Evolutionary conservation across 2,113 vertebrate genomes (phyloP).

Genomic region (Falco punctatus): DNA sequence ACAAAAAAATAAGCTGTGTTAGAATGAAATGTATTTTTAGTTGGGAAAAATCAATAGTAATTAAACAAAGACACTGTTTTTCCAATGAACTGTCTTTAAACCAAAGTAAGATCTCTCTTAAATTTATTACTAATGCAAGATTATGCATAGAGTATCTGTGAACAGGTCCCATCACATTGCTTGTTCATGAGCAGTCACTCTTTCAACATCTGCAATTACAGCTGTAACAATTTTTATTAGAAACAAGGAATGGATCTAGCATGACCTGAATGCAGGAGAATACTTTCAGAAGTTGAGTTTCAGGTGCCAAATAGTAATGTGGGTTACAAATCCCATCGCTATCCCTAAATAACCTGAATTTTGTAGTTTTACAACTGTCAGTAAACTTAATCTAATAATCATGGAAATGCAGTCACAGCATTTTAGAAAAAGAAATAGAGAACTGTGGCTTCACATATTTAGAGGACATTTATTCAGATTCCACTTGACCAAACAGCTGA

Average conservation of each 20-base stretch:
- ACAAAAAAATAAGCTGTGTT: not conserved
- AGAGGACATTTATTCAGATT: not conserved
- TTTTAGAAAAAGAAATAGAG: not conserved
- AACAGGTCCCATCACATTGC: not conserved
- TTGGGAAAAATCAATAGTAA: not conserved
- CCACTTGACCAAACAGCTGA: not conserved
- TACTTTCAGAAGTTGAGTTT: not conserved
- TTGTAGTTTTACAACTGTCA: not conserved
- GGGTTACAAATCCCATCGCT: not conserved
- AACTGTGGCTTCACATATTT: not conserved
- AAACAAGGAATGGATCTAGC: not conserved
- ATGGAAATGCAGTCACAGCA: not conserved
- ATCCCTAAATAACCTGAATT: not conserved
- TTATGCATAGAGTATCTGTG: not conserved
- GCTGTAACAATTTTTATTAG: not conserved
- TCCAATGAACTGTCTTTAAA: not conserved
- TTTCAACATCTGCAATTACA: not conserved
- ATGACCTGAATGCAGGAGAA: not conserved
- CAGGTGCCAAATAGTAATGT: not conserved
- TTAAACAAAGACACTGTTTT: not conserved
- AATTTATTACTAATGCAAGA: not conserved
- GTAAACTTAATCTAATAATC: not conserved
- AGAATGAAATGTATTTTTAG: not conserved
- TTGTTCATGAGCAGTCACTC: not conserved
- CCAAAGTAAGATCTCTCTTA: not conserved